Conservation (phyloP, 1,140 invertebrate genomes). For the Lithobius niger region DNA sequence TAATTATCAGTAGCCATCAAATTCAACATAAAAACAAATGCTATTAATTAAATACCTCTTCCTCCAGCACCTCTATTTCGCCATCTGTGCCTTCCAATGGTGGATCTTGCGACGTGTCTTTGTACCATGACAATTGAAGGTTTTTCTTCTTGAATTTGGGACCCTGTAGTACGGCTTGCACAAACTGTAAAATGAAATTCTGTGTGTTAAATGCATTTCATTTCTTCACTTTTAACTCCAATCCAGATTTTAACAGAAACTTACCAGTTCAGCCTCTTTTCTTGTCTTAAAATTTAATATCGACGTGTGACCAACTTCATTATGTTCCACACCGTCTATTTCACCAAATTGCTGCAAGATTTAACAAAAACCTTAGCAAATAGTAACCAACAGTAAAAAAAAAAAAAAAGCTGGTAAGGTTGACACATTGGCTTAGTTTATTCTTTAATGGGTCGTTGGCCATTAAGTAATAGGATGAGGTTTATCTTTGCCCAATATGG, state of each 20-base stretch:
- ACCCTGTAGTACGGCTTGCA: conserved; percentile 30
- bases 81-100: conserved; percentile 14
- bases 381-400: background rate
- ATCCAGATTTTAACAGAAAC: conserved; percentile 21
- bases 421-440: background rate
- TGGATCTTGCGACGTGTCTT: conserved; percentile 24
- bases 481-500: too few relatives aligned
- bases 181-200: conserved; percentile 7
- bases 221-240: background rate
- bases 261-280: conserved; percentile 55
- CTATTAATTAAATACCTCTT: conserved; percentile 3
- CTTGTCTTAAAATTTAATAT: conserved; percentile 55
- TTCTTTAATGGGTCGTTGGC: too few relatives aligned
- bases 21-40: background rate
- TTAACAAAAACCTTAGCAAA: conserved; percentile 12
- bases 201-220: background rate
- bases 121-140: conserved; percentile 32
- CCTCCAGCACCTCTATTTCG: conserved; percentile 15
- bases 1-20: background rate
- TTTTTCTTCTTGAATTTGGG: conserved; percentile 32
- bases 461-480: too few relatives aligned
- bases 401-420: background rate
- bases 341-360: conserved; percentile 49
- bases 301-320: conserved; percentile 48
- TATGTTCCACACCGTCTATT: conserved; percentile 50